Conservation (phyloP, 2,888 invertebrate genomes). For the Drosophila fungiperda region DNA sequence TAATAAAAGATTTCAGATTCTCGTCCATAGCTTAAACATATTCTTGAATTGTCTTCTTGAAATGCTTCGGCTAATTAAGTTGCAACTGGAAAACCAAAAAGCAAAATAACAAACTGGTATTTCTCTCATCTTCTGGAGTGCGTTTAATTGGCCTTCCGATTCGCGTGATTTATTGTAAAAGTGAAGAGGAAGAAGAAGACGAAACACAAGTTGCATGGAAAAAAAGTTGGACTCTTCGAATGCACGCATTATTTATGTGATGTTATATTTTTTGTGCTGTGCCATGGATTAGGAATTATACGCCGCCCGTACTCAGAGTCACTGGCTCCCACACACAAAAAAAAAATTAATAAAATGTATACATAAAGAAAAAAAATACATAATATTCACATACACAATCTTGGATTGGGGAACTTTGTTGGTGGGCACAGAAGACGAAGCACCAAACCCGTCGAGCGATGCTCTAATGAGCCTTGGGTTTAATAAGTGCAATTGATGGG, state of each 20-base stretch:
- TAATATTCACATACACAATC: conserved; percentile 2
- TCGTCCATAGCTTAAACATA: not conserved
- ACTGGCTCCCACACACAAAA: conserved; percentile 41
- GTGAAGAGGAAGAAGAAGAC: conserved; percentile 40
- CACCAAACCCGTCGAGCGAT: conserved; percentile 1
- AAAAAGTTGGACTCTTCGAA: conserved; percentile 30
- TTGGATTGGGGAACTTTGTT: conserved; percentile 37
- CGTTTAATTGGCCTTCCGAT: conserved; percentile 71
- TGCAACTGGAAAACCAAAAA: conserved; percentile 38
- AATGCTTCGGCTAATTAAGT: conserved; percentile 40
- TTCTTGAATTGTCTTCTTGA: not conserved
- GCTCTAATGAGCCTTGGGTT: conserved; percentile 62
- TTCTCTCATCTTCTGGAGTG: conserved; percentile 30
- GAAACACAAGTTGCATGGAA: conserved; percentile 16
- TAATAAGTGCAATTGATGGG: conserved; percentile 73
- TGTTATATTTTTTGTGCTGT: conserved; percentile 71
- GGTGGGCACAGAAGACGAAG: conserved; percentile 40
- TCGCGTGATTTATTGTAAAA: conserved; percentile 76
- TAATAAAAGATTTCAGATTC: not conserved
- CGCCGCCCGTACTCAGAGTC: conserved; percentile 15
- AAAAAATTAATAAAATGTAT: not conserved
- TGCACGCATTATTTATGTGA: conserved; percentile 71
- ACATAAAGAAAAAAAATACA: not conserved
- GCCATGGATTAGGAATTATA: conserved; percentile 79
- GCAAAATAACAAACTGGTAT: conserved; percentile 11